Conservation (phyloP, 2,113 vertebrate genomes). For the Hippolais icterina region DNA sequence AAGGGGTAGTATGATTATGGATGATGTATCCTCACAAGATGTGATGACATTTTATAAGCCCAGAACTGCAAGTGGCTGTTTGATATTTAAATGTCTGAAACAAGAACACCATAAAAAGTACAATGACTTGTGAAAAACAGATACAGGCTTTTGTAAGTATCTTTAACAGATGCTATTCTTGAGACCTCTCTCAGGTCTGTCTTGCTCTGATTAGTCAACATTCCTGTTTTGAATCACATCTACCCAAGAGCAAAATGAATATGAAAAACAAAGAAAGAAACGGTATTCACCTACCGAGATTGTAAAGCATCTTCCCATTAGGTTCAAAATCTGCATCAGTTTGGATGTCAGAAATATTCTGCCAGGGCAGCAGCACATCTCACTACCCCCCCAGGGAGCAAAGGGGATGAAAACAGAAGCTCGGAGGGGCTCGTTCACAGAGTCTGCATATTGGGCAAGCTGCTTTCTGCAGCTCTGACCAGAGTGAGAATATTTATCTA, state of each 20-base stretch:
- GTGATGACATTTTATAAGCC: neutral
- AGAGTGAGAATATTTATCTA: neutral
- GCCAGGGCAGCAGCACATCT: neutral
- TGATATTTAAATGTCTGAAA: conserved; percentile 5
- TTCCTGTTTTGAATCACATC: neutral
- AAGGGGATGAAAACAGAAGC: neutral
- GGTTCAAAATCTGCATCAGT: neutral
- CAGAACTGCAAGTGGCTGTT: neutral
- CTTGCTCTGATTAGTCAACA: neutral
- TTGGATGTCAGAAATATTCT: neutral
- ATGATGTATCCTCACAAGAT: neutral
- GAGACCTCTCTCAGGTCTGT: neutral
- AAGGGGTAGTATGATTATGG: neutral
- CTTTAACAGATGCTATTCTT: neutral
- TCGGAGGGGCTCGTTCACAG: neutral
- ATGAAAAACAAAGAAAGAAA: neutral
- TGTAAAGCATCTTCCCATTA: neutral
- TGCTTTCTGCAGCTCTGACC: neutral
- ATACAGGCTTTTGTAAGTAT: neutral
- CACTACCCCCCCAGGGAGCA: no score
- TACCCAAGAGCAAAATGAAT: neutral
- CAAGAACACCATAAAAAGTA: neutral
- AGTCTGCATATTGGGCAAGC: neutral
- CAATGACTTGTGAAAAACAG: neutral
- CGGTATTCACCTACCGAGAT: neutral